These are phyloP conservation scores for Schizotus pectinicornis DNA, from an alignment of 2,888 invertebrate genomes.

Conservation along the genomic window DNA sequence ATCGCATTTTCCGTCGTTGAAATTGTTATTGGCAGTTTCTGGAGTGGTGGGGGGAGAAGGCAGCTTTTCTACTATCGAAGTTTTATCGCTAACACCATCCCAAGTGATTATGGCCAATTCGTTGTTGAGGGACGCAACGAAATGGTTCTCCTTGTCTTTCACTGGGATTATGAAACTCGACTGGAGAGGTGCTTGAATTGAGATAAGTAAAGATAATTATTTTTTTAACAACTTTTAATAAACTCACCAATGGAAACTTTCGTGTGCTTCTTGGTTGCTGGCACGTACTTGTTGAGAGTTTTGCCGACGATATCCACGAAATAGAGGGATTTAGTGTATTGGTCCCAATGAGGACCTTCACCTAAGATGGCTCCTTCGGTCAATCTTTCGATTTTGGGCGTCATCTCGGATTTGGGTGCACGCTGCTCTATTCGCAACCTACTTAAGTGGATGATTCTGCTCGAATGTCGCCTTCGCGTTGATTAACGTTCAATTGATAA, in stretches of 20 bases:
- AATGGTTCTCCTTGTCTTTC: slow-evolving; percentile 64
- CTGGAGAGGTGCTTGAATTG: slow-evolving; percentile 18
- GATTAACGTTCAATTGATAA: too few species aligned
- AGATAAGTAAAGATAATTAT: background rate
- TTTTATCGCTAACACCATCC: slow-evolving; percentile 63
- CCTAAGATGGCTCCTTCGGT: slow-evolving; percentile 63
- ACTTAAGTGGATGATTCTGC: too few species aligned
- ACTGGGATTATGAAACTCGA: slow-evolving; percentile 67
- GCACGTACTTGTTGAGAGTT: slow-evolving; percentile 31
- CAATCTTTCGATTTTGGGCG: slow-evolving; percentile 52
- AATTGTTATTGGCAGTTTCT: slow-evolving; percentile 58
- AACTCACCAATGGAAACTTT: slow-evolving; percentile 26
- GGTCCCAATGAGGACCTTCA: slow-evolving; percentile 75
- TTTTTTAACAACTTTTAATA: slow-evolving; percentile 65
- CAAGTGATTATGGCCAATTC: slow-evolving; percentile 66
- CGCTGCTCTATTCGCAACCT: too few species aligned
- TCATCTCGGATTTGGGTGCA: slow-evolving; percentile 7
- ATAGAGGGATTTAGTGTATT: slow-evolving; percentile 64
- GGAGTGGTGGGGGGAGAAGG: slow-evolving; percentile 64
- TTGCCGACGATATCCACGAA: slow-evolving; percentile 64
- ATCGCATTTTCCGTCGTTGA: slow-evolving; percentile 81
- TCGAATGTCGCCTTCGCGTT: too few species aligned
- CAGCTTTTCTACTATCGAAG: slow-evolving; percentile 59
- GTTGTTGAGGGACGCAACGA: slow-evolving; percentile 66
- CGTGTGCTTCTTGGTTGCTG: slow-evolving; percentile 19